Evolutionary conservation across 2,888 invertebrate genomes (phyloP).

Genomic region (Chaetogeoica ovagalla): DNA sequence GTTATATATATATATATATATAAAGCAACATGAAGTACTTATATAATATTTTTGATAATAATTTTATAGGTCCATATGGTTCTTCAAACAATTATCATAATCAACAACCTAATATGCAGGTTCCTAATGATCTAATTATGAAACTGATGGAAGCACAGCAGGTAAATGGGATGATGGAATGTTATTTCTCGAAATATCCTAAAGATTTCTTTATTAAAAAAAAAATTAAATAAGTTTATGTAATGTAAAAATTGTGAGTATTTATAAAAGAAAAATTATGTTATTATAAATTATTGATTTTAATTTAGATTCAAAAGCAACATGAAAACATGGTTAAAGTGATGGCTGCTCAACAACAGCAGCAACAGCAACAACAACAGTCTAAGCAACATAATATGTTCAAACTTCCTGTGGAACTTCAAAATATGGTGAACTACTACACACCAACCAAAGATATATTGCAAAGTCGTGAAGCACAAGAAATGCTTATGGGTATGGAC

Average conservation of each 20-base stretch:
- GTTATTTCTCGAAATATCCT: too few species aligned
- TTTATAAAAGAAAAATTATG: too few species aligned
- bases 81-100: conserved; percentile 38
- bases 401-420: conserved; percentile 61
- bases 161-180: conserved; percentile 35
- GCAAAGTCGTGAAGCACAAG: conserved; percentile 75
- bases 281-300: neutral
- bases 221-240: too few species aligned
- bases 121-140: conserved; percentile 60
- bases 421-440: conserved; percentile 62
- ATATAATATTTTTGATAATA: neutral
- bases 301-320: conserved; percentile 51
- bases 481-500: conserved; percentile 71
- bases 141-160: conserved; percentile 65
- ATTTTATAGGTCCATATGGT: conserved; percentile 37
- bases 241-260: too few species aligned
- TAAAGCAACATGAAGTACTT: neutral
- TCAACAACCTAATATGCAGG: conserved; percentile 54
- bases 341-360: conserved; percentile 55
- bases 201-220: too few species aligned
- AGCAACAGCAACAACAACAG: conserved; percentile 55
- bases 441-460: conserved; percentile 68
- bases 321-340: conserved; percentile 52
- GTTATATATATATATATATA: neutral
- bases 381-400: conserved; percentile 45